Evolutionary conservation across 2,797 vertebrate species (phyloP), one percentile per base, ranked within the genome.

Genomic region (Galagoides demidoff): DNA sequence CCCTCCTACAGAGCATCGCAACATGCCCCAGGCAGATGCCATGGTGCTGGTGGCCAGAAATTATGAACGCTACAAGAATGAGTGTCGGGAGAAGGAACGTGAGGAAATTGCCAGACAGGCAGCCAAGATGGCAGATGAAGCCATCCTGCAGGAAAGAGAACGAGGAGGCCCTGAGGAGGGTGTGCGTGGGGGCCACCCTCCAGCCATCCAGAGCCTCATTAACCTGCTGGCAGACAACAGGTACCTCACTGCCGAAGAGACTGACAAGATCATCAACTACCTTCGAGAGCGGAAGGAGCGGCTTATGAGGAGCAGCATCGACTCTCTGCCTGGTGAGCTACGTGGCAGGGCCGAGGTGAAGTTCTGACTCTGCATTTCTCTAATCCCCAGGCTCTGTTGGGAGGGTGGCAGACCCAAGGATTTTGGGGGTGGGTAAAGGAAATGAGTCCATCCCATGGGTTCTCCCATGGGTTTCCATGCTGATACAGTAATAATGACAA

Each of bases 1-100:
- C 93, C 95, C 87, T 57, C 78, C 96, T 79, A 0, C 97, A 99
- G 99, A 99, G 79, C 99, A 99, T 98, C 99, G 99, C 86, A 99
- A 99, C 98, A 99, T 99, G 99, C 99, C 99, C 23, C 99, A 99
- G 97, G 99, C 99, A 68, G 99, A 99, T 5, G 99, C 99, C 98
- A 99, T 99, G 99, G 99, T 99, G 96, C 98, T 99, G 93, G 99
- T 99, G 92, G 99, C 99, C 7, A 99, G 99, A 98, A 99, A 99
- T 98, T 99, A 99, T 0, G 99, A 99, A 88, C 98, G 99, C 63
- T 99, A 99, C 98, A 99, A 99, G 98, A 98, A 98, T 0, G 99
- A 99, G 97, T 99, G 99, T 55, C 99, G 99, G 19, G 99, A 99
- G 97, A 99, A 99, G 94, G 99, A 99, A 90, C 99, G 99, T 0